These are phyloP conservation scores for Lepidurus couesii DNA, from an alignment of 1,140 invertebrate species.

Conservation along the genomic window DNA sequence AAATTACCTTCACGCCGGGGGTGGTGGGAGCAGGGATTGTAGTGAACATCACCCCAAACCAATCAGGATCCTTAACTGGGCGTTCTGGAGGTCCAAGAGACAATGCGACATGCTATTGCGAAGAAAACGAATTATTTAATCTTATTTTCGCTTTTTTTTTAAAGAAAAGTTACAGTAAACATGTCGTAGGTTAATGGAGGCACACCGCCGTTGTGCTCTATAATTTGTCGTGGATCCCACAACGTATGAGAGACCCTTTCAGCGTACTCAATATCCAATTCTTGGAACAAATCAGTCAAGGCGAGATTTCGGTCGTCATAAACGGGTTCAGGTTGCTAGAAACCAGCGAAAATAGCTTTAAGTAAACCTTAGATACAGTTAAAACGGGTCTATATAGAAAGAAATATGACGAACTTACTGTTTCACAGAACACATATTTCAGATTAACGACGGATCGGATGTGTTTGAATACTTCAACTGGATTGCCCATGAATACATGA, in stretches of 20 bases:
- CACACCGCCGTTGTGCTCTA: constrained; percentile 57
- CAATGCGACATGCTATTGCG: constrained; percentile 52
- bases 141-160: neutral
- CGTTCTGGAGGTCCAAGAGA: constrained; percentile 56
- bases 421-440: constrained; percentile 53
- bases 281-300: constrained; percentile 47
- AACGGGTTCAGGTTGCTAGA: neutral
- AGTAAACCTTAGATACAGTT: too few species aligned
- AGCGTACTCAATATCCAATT: constrained; percentile 51
- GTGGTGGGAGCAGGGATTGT: constrained; percentile 41
- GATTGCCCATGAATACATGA: constrained; percentile 60
- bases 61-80: constrained; percentile 51
- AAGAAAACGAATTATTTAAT: neutral
- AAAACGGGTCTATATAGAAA: neutral
- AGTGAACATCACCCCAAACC: constrained; percentile 50
- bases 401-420: constrained; percentile 44
- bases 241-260: constrained; percentile 63
- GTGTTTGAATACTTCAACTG: constrained; percentile 55
- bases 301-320: neutral
- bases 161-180: constrained; percentile 51
- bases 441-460: constrained; percentile 39
- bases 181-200: constrained; percentile 65
- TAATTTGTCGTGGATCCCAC: constrained; percentile 58
- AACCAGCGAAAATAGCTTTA: neutral
- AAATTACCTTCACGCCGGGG: neutral